phyloP scores from a whole-genome alignment of 2,888 invertebrate species.

The Caprella mutica region DNA sequence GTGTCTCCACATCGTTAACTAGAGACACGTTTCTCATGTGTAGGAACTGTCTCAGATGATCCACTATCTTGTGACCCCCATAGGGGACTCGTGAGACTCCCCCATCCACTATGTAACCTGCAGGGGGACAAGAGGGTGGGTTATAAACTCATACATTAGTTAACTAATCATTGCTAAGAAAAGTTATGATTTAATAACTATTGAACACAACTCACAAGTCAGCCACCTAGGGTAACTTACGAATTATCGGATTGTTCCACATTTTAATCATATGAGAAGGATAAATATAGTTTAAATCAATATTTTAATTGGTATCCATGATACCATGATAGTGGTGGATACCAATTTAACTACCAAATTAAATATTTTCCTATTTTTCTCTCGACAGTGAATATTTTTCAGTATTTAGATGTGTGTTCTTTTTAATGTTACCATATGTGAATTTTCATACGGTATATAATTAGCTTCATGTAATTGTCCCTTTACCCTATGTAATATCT shows the following conservation, averaged over 20 bases:
- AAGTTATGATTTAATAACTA: not conserved
- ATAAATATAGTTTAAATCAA: no score
- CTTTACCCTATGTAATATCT: constrained; percentile 28
- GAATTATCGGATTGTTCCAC: not conserved
- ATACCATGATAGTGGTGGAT: no score
- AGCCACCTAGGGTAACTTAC: not conserved
- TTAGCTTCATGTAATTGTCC: constrained; percentile 31
- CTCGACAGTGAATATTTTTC: no score
- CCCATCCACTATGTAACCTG: constrained; percentile 44
- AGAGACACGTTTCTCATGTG: constrained; percentile 39
- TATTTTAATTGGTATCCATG: no score
- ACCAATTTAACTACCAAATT: no score
- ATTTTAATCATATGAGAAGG: no score
- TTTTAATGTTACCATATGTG: no score
- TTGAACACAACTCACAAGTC: not conserved
- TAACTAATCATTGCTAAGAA: not conserved
- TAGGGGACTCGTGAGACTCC: constrained; percentile 47
- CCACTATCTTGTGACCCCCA: constrained; percentile 45
- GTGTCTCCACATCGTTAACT: constrained; percentile 41
- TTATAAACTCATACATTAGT: not conserved
- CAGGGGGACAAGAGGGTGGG: not conserved
- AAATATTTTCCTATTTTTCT: no score
- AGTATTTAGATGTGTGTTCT: no score
- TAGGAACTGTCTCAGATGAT: constrained; percentile 42
- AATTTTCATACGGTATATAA: constrained; percentile 14